phyloP scores from a whole-genome alignment of 2,797 vertebrate genomes.

The Paramormyrops hopkinsi region DNA sequence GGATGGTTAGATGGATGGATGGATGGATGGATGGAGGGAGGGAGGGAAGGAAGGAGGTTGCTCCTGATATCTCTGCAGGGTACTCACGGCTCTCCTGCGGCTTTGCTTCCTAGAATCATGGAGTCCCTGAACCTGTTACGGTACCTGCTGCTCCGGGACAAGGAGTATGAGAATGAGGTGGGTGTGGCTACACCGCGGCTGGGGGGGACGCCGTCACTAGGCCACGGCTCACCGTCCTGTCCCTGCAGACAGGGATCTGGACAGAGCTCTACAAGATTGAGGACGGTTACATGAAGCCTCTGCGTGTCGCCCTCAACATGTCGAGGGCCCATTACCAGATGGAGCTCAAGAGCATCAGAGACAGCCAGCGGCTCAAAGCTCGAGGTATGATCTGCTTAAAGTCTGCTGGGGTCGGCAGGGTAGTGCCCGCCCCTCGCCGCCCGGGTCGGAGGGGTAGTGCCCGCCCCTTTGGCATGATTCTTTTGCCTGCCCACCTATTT shows the following conservation, averaged over 20 bases:
- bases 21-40: neutral
- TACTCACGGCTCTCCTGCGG: neutral
- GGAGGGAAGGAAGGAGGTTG: neutral
- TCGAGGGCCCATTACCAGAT: constrained; percentile 92
- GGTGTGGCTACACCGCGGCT: constrained; percentile 30
- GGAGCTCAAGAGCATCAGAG: constrained; percentile 74
- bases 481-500: neutral
- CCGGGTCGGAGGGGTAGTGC: neutral
- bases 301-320: constrained; percentile 87
- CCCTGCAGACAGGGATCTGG: constrained; percentile 74
- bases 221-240: neutral
- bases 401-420: neutral
- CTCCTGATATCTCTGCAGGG: neutral
- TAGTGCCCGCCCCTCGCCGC: neutral
- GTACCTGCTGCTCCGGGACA: constrained; percentile 87
- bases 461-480: neutral
- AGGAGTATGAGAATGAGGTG: constrained; percentile 81
- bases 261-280: constrained; percentile 75
- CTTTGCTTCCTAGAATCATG: constrained; percentile 72
- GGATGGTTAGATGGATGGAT: neutral
- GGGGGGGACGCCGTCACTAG: neutral
- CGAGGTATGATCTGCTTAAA: constrained; percentile 45
- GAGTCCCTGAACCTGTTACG: constrained; percentile 88
- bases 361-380: constrained; percentile 52
- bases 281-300: constrained; percentile 77